Conservation (phyloP, 92 coral and sea anemone genomes). For the Bergia puertoricense region DNA sequence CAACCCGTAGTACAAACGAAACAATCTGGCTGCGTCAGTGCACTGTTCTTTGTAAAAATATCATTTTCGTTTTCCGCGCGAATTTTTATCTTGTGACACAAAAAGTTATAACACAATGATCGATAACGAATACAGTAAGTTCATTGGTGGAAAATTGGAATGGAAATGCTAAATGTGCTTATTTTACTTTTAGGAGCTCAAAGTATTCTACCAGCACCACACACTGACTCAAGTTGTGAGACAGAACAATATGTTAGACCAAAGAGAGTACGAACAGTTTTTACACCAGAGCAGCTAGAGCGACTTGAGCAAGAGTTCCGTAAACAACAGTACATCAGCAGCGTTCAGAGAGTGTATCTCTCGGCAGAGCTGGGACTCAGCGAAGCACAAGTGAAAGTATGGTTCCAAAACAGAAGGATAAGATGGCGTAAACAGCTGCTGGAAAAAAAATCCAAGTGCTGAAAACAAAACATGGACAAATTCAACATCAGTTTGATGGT, state of each 20-base stretch:
- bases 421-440: conserved; percentile 78
- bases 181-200: conserved; percentile 19
- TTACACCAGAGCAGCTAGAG: conserved; percentile 77
- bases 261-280: conserved; percentile 80
- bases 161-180: neutral
- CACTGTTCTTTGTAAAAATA: no score
- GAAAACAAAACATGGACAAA: neutral
- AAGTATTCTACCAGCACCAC: neutral
- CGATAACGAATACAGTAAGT: no score
- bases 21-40: no score
- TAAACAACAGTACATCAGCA: conserved; percentile 71
- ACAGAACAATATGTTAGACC: conserved; percentile 46
- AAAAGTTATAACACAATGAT: no score
- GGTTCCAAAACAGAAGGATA: conserved; percentile 84
- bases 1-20: no score
- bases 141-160: neutral
- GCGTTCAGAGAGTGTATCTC: conserved; percentile 72
- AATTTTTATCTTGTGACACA: no score
- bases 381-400: conserved; percentile 81
- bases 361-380: conserved; percentile 76
- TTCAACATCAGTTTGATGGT: neutral
- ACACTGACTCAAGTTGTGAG: neutral
- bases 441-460: conserved; percentile 33
- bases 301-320: conserved; percentile 73
- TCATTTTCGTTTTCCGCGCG: no score